Percentiles rank a stretch among this genome's conserved stretches.
Conservation (phyloP, 2,113 vertebrate genomes). For the Burhinus oedicnemus region DNA sequence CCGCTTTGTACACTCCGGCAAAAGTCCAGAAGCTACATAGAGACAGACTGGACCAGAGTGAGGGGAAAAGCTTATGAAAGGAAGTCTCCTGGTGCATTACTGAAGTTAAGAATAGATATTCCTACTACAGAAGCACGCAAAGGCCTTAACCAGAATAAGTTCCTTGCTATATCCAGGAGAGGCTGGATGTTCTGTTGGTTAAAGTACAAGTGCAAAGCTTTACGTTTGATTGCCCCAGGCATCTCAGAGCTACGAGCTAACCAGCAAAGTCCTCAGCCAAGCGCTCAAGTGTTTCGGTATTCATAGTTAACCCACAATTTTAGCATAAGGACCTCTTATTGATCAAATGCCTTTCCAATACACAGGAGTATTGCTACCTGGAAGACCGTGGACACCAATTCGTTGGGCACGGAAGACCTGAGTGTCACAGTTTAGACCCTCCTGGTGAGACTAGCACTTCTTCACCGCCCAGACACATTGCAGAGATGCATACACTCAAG, state of each 20-base stretch:
- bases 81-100: background rate
- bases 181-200: background rate
- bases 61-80: background rate
- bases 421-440: background rate
- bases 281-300: background rate
- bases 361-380: accelerated
- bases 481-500: background rate
- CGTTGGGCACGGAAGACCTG: background rate
- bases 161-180: background rate
- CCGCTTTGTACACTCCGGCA: background rate
- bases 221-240: background rate
- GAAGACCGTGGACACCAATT: background rate
- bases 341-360: background rate
- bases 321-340: background rate
- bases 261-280: background rate
- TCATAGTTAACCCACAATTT: background rate
- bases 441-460: background rate
- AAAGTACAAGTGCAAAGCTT: background rate
- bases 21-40: slow-evolving; percentile 14
- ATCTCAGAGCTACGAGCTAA: background rate
- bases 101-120: background rate
- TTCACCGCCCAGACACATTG: background rate
- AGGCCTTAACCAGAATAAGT: background rate
- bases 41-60: background rate
- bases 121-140: background rate